Evolutionary conservation across 2,888 invertebrate species (phyloP).

Genomic region (Dicyrtoma fusca): DNA sequence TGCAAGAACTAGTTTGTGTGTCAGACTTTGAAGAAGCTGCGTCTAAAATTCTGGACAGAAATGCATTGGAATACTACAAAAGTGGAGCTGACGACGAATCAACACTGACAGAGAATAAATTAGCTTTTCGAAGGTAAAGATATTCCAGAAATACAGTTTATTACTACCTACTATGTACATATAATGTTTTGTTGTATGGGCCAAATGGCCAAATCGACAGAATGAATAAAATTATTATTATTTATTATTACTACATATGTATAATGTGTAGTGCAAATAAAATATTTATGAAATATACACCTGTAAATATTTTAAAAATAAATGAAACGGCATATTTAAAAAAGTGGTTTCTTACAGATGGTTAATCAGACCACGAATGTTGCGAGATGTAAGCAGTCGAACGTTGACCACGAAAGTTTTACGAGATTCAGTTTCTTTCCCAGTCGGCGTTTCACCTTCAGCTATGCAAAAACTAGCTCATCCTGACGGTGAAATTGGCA

Average conservation of each 20-base stretch:
- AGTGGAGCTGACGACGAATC: constrained; percentile 82
- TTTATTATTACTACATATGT: too few species aligned
- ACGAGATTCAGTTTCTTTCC: constrained; percentile 70
- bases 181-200: too few species aligned
- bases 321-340: too few species aligned
- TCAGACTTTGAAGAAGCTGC: constrained; percentile 78
- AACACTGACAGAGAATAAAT: constrained; percentile 72
- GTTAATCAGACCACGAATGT: constrained; percentile 70
- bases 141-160: too few species aligned
- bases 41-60: constrained; percentile 66
- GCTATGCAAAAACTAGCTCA: constrained; percentile 93
- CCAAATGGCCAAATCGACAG: too few species aligned
- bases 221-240: too few species aligned
- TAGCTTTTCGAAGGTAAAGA: constrained; percentile 73
- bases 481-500: constrained; percentile 83
- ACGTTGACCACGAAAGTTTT: constrained; percentile 68
- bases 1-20: constrained; percentile 27
- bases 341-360: constrained; percentile 8
- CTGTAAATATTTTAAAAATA: too few species aligned
- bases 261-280: too few species aligned
- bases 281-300: too few species aligned
- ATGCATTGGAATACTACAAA: constrained; percentile 78
- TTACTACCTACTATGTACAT: too few species aligned
- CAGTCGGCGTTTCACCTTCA: constrained; percentile 79
- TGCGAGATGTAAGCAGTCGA: constrained; percentile 72